phyloP scores from a whole-genome alignment of 2,113 vertebrate genomes.

The Dipodomys merriami region DNA sequence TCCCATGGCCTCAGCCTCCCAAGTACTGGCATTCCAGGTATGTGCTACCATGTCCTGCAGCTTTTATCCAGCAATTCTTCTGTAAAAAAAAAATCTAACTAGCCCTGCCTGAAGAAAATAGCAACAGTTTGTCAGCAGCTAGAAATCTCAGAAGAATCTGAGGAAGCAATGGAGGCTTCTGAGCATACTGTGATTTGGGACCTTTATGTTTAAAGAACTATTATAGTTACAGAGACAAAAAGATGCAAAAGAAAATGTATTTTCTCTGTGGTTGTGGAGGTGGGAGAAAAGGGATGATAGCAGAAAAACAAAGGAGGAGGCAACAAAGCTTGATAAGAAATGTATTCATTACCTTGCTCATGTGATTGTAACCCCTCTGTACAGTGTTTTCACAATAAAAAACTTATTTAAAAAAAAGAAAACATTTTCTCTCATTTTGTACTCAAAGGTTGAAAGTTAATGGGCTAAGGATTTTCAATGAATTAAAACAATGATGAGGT shows the following conservation, averaged over 20 bases:
- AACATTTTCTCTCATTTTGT: not conserved
- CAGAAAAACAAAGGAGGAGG: too few species aligned
- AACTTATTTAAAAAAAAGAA: too few species aligned
- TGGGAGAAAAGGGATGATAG: too few species aligned
- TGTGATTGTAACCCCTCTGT: too few species aligned
- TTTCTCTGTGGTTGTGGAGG: not conserved
- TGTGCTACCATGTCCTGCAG: not conserved
- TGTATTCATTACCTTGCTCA: too few species aligned
- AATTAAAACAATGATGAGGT: not conserved
- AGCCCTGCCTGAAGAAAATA: too few species aligned
- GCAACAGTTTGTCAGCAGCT: too few species aligned
- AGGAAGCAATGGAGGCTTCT: not conserved
- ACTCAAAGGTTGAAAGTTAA: slow-evolving; percentile 14
- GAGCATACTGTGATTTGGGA: not conserved
- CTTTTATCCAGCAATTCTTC: not conserved
- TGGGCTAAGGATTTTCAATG: slow-evolving; percentile 1
- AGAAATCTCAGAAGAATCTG: not conserved
- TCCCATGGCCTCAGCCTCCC: too few species aligned
- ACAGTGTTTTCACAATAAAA: too few species aligned
- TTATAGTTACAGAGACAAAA: not conserved
- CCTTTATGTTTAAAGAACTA: not conserved
- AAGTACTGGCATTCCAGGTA: too few species aligned
- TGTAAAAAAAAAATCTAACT: not conserved
- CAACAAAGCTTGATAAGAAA: too few species aligned
- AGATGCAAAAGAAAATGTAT: not conserved